Percentiles rank a stretch among this genome's conserved stretches.
Evolutionary conservation across 2,888 invertebrate genomes (phyloP).

Genomic region (Copidosoma aretas): DNA sequence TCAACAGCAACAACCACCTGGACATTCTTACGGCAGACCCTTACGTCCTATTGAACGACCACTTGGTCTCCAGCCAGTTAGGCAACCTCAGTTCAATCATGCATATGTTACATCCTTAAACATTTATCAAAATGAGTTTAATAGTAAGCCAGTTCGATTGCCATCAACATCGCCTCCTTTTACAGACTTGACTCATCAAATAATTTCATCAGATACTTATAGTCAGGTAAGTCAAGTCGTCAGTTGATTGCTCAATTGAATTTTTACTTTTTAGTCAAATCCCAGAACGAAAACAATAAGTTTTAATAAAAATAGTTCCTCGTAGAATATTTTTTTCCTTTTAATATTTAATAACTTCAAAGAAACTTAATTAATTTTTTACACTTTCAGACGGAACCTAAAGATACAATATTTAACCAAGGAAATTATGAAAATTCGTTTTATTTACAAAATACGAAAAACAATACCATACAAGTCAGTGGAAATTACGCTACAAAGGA

Average conservation of each 20-base stretch:
- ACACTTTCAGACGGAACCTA: neutral
- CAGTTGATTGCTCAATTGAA: too few relatives aligned
- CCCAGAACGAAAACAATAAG: too few relatives aligned
- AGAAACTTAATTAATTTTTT: neutral
- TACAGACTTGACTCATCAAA: conserved; percentile 18
- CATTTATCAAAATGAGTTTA: conserved; percentile 45
- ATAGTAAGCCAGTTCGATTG: conserved; percentile 15
- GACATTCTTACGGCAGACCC: conserved; percentile 48
- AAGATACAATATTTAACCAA: conserved; percentile 18
- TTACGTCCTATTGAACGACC: conserved; percentile 44
- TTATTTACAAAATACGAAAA: conserved; percentile 14
- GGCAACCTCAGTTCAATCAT: conserved; percentile 33
- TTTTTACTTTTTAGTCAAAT: too few relatives aligned
- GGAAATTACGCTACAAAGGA: conserved; percentile 14
- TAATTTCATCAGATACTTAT: neutral
- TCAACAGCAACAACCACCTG: conserved; percentile 28
- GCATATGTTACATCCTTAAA: conserved; percentile 40
- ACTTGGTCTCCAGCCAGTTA: conserved; percentile 15
- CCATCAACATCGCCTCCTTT: conserved; percentile 8
- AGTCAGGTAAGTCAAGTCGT: conserved; percentile 18
- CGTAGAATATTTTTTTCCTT: too few relatives aligned
- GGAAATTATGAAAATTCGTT: conserved; percentile 14
- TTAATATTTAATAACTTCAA: neutral
- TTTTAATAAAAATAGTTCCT: too few relatives aligned
- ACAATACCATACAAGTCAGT: conserved; percentile 4